Evolutionary conservation across 2,113 vertebrate genomes (phyloP), one percentile per base, ranked within the genome.

Genomic region (Pterocles burchelli): DNA sequence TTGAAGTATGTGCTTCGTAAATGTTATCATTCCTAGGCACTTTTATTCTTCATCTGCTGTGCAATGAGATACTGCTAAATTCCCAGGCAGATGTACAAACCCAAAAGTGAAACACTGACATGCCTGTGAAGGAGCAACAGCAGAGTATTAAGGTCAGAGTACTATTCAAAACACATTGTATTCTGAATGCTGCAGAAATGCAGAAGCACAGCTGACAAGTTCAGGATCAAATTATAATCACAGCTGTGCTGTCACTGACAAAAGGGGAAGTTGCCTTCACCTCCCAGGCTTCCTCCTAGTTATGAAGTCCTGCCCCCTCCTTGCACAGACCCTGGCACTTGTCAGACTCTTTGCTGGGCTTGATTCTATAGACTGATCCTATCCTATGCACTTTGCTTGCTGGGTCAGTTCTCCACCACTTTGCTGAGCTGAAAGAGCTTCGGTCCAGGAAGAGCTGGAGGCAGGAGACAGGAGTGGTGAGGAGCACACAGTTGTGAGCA

Each of bases 161-260:
- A 90, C 93, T 97, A 31, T 94, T 58, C 67, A 20, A 88, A 97
- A 38, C 77, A 81, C 85, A n/a, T 89, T 95, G 89, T 85, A 84
- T 91, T 95, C 88, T 92, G 88, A 97, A 90, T 92, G 75, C 84
- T 75, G 81, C 71, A 92, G 90, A 96, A 96, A 91, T 91, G 85
- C 87, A 83, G 97, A 89, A 86, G 70, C 79, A 95, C 54, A 57
- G 21, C 38, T 81, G 95, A 95, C 91, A 96, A 90, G 85, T 88
- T 97, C 92, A 93, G 93, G 95, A 87, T 93, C 73, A 90, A 94
- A 86, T 61, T 48, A 38, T 10, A 26, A 28, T 43, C 45, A n/a
- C 62, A 79, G 36, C 67, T 73, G 43, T 48, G 29, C 34, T 76
- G 2, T 21, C 38, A 11, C 38, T 59, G 38, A 38, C 59, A 28